A percentile compares a stretch with the other conserved stretches of the same genome.
phyloP scores from a whole-genome alignment of 1,140 invertebrate genomes.

The Monochamus saltuarius region DNA sequence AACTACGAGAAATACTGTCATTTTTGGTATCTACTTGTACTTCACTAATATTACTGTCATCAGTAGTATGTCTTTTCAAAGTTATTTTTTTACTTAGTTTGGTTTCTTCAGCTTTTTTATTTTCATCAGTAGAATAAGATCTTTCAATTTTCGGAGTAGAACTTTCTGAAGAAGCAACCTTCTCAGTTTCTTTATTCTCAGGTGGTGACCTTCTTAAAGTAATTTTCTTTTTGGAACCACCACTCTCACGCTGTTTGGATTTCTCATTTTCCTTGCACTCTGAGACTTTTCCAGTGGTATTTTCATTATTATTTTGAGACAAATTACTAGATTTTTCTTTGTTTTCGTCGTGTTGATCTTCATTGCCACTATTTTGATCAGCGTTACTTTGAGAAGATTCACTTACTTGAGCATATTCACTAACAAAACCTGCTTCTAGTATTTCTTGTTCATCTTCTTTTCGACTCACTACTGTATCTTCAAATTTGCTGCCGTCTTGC shows the following conservation, averaged over 20 bases:
- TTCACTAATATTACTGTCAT: slow-evolving; percentile 5
- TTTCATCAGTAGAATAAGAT: slow-evolving; percentile 1
- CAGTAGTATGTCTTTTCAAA: slow-evolving; percentile 23
- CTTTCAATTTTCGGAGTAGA: neutral
- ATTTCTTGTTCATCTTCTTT: slow-evolving; percentile 3
- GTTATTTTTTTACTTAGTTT: slow-evolving; percentile 21
- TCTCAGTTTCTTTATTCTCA: neutral
- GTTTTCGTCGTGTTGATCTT: neutral
- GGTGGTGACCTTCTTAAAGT: slow-evolving; percentile 1
- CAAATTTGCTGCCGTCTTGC: slow-evolving; percentile 14
- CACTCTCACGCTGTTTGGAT: neutral
- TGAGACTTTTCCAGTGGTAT: neutral
- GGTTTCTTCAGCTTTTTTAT: neutral
- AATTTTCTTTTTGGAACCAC: slow-evolving; percentile 3
- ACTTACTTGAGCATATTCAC: slow-evolving; percentile 3
- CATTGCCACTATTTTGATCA: neutral
- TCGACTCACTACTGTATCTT: slow-evolving; percentile 9
- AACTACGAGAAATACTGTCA: slow-evolving; percentile 12
- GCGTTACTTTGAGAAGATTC: slow-evolving; percentile 1
- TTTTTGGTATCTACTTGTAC: neutral
- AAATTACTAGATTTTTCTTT: neutral
- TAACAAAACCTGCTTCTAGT: slow-evolving; percentile 9
- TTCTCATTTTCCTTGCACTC: neutral
- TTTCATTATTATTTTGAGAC: too few relatives aligned
- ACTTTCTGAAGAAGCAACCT: neutral